phyloP scores from a whole-genome alignment of 2,888 invertebrate genomes.

The Agriopis aurantiaria region DNA sequence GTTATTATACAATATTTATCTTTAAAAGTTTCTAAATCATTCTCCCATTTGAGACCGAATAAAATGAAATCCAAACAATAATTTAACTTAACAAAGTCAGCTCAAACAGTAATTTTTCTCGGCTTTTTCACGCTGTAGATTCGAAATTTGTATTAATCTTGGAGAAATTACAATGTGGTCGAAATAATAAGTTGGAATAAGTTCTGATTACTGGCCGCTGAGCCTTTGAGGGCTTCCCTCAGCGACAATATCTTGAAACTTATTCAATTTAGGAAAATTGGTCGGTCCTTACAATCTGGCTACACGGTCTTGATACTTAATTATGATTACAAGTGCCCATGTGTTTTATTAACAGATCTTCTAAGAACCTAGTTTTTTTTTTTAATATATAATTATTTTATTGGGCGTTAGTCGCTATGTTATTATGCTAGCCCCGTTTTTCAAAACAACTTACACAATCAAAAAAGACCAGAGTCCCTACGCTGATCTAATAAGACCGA shows the following conservation, averaged over 20 bases:
- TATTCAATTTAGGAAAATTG: conserved; percentile 69
- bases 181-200: conserved; percentile 57
- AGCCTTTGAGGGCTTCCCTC: conserved; percentile 53
- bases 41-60: conserved; percentile 16
- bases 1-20: conserved; percentile 28
- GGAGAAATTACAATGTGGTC: conserved; percentile 56
- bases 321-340: neutral
- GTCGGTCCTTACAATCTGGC: conserved; percentile 50
- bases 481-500: too few species aligned
- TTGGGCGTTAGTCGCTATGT: too few species aligned
- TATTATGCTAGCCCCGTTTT: too few species aligned
- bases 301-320: conserved; percentile 37
- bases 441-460: too few species aligned
- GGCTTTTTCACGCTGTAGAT: conserved; percentile 43
- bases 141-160: conserved; percentile 54
- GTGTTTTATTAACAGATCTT: neutral
- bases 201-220: conserved; percentile 55
- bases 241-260: conserved; percentile 65
- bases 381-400: too few species aligned
- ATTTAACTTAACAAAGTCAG: conserved; percentile 28
- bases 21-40: conserved; percentile 24
- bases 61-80: conserved; percentile 23
- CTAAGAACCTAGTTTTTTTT: neutral
- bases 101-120: conserved; percentile 32
- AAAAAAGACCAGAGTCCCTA: too few species aligned